Percentiles rank a stretch among this genome's conserved stretches.
Conservation (phyloP, 2,888 invertebrate species). For the Drosophila sordidula region DNA sequence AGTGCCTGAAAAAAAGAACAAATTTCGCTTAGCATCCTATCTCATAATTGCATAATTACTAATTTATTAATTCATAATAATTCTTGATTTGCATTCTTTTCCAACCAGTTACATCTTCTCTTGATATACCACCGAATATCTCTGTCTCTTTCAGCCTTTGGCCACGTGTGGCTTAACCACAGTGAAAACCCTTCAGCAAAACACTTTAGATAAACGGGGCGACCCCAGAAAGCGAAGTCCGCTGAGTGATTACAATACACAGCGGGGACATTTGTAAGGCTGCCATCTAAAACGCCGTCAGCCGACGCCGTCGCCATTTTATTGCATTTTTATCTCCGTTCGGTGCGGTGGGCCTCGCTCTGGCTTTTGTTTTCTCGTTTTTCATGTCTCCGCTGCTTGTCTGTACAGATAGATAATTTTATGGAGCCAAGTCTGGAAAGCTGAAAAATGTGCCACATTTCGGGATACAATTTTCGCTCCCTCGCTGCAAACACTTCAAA, state of each 20-base stretch:
- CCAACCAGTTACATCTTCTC: background rate
- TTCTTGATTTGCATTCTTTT: no score
- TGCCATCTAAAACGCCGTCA: slow-evolving; percentile 8
- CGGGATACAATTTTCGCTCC: background rate
- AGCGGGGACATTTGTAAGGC: slow-evolving; percentile 55
- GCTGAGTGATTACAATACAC: slow-evolving; percentile 68
- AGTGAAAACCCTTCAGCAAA: slow-evolving; percentile 34
- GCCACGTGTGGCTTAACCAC: slow-evolving; percentile 1
- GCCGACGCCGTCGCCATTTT: slow-evolving; percentile 46
- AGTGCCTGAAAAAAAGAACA: no score
- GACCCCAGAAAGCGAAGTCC: slow-evolving; percentile 33
- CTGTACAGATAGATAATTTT: slow-evolving; percentile 38
- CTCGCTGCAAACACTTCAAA: slow-evolving; percentile 3
- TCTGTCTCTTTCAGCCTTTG: background rate
- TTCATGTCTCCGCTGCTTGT: slow-evolving; percentile 38
- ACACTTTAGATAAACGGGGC: slow-evolving; percentile 44
- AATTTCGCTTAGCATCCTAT: no score
- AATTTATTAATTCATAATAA: no score
- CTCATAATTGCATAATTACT: no score
- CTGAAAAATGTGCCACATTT: slow-evolving; percentile 19
- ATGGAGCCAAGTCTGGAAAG: slow-evolving; percentile 16
- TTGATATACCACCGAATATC: background rate
- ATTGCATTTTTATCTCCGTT: slow-evolving; percentile 59
- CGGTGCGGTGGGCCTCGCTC: slow-evolving; percentile 8
- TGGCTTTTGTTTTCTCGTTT: slow-evolving; percentile 20